Evolutionary conservation across 1,140 invertebrate species (phyloP), one percentile per base, ranked within the genome.

Genomic region (Aphaenogaster ashmeadi): DNA sequence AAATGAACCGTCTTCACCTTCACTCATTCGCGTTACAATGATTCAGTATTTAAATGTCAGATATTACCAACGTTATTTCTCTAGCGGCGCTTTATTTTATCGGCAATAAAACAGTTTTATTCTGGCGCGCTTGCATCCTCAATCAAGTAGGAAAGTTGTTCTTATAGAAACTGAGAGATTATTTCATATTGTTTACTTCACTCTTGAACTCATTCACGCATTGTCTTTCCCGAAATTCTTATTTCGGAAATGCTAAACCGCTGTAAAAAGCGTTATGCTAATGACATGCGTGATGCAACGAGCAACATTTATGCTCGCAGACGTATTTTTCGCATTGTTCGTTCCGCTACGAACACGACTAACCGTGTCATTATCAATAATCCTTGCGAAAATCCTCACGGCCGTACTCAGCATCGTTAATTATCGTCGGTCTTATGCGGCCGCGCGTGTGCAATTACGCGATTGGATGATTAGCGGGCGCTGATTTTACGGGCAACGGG

Each of bases 401-500:
- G 52, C 21, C 54, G 58, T 15, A 56, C 79, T 36, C 60, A 38
- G 67, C 47, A 88, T 89, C 88, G 89, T 92, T 92, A 92, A 93
- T 91, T 92, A 92, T 88, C 89, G 60, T 91, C 66, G 89, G 79
- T 74, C 85, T 87, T 88, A 87, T 60, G 60, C 79, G 58, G 38
- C 33, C 64, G 60, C 44, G 80, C 87, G 69, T 87, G 60, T 90
- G 71, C 78, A 92, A 93, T 93, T 92, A 93, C 87, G 89, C 86
- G 90, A 93, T 93, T 92, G 88, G 91, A 93, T 92, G 89, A 93
- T 93, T 91, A 91, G 87, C 77, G 71, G 69, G 38, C 87, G 64
- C 56, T 77, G 83, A 84, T 74, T 91, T 90, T 84, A 87, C 60
- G 67, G 75, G 58, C 21, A 72, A 75, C 36, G 72, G 64, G 41